Conservation (phyloP, 2,797 vertebrate genomes). For the Sebastes oblongus region DNA sequence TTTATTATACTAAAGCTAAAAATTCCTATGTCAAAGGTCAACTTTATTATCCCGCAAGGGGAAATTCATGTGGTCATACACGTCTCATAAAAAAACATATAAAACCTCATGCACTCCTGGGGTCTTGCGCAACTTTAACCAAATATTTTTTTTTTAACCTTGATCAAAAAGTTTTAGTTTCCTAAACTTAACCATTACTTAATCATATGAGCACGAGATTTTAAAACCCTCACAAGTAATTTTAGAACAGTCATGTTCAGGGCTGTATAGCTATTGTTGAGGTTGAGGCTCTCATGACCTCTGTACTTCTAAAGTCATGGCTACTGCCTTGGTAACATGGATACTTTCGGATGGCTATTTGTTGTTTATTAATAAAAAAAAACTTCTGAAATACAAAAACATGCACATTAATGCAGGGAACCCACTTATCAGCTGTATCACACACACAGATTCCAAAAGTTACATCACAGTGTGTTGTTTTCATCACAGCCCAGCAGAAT, state of each 20-base stretch:
- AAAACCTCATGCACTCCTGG: accelerated
- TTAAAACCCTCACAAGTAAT: background rate
- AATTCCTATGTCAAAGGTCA: no score
- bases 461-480: background rate
- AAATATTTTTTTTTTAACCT: no score
- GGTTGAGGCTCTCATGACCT: background rate
- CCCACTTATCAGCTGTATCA: background rate
- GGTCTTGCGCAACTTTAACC: no score
- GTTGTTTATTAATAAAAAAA: background rate
- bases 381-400: background rate
- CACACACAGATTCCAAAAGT: background rate
- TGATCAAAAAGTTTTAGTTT: background rate
- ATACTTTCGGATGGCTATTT: background rate
- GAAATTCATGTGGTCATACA: no score
- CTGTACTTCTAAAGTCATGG: background rate
- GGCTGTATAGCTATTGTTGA: background rate
- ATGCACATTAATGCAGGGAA: background rate
- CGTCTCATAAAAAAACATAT: no score
- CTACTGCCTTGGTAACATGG: background rate
- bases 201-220: background rate
- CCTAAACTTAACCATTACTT: background rate
- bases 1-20: no score
- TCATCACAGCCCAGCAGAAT: constrained; percentile 1
- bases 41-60: no score
- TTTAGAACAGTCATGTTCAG: background rate